Base-by-base conservation (phyloP, 1,140 invertebrate genomes). In the Melitaea cinxia region DNA sequence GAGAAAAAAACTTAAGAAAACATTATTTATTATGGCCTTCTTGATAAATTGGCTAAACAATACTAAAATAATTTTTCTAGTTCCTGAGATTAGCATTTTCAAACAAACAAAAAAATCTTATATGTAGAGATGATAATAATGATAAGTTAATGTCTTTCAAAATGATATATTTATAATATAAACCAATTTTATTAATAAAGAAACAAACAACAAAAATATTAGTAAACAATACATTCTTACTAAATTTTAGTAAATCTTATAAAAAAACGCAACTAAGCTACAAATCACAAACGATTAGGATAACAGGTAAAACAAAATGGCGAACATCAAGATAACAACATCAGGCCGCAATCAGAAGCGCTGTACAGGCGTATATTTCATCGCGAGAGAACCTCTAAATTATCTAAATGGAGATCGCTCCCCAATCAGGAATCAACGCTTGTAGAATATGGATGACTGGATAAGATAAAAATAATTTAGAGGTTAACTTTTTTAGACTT, bases 391-490 rank as follows among this genome's bases (percentile, higher is more conserved):
- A 78, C 71, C 86, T 86, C 83, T 89, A 83, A 89, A 89, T 89
- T 88, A 89, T 89, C 83, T 88, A 82, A 85, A 85, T 85, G 77
- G 82, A 81, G 78, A 87, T 87, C 84, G 77, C 73, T 77, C 83
- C 77, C 72, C 77, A 67, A 67, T 66, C 64, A 60, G 49, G 54
- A 58, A 33, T 58, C 62, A 53, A 49, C 26, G 30, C 17, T 52
- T 28, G 7, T 15, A 9, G 53, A 49, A 9, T 49, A 21, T 45
- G 24, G 3, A n/a, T 23, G 9, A 42, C 62, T 65, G 26, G 62
- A 65, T 50, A 37, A 50, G 62, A 14, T 54, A n/a, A 42, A 19
- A 42, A 37, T 1, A 37, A 37, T 0, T 0, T 17, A 14, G 1
- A 14, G 15, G 15, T 15, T 5, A 1, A 2, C 14, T n/a, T 0